Conservation (phyloP, 2,113 vertebrate genomes). For the Callorhinus ursinus region DNA sequence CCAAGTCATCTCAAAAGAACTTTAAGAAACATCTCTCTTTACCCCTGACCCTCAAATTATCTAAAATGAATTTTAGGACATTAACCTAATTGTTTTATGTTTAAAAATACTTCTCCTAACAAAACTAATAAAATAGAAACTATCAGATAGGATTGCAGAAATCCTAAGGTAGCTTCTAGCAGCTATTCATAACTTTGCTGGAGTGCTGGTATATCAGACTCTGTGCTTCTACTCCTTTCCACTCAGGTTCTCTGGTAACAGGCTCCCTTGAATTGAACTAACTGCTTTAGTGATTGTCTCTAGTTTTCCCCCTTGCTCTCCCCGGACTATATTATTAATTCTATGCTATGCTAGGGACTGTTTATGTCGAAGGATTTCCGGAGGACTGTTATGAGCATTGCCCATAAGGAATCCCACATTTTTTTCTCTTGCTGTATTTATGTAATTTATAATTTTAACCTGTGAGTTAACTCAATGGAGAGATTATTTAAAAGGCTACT, state of each 20-base stretch:
- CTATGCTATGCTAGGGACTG: background rate
- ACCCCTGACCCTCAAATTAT: background rate
- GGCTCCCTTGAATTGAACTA: background rate
- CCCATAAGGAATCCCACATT: background rate
- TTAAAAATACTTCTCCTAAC: conserved; percentile 16
- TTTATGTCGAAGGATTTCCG: conserved; percentile 33
- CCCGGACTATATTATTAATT: background rate
- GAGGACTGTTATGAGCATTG: background rate
- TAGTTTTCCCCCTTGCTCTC: background rate
- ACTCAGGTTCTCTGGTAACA: background rate
- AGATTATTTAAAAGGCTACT: conserved; percentile 36
- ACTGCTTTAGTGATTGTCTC: background rate
- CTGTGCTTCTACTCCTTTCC: background rate
- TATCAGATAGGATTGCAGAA: conserved; percentile 19
- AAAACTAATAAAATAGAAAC: conserved; percentile 22
- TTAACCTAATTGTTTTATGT: background rate
- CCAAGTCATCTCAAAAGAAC: background rate
- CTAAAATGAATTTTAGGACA: conserved; percentile 33
- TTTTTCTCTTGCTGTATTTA: background rate
- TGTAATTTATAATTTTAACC: conserved; percentile 23
- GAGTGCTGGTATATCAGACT: background rate
- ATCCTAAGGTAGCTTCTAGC: background rate
- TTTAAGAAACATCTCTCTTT: background rate
- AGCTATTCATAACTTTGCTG: background rate
- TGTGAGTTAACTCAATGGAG: conserved; percentile 11